Base-by-base conservation (phyloP, 2,113 vertebrate species). In the Brachionichthys hirsutus region DNA sequence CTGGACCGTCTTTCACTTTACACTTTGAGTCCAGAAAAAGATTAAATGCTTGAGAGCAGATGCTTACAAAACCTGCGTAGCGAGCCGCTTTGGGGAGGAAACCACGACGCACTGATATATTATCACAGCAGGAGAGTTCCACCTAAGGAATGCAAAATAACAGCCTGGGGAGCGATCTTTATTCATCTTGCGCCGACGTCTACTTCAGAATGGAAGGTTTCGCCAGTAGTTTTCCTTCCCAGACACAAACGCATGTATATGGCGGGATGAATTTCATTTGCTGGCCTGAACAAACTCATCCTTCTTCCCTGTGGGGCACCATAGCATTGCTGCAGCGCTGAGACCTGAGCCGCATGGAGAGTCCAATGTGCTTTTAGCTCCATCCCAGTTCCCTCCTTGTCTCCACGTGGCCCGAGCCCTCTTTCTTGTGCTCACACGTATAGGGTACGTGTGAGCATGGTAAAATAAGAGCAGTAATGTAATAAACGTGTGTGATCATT, bases 141-240 rank as follows among this genome's bases (percentile, higher is more conserved):
- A 70, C 78, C 72, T 73, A 67, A 67, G 54, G 54, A 77, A 84
- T 82, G 62, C 74, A 77, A 75, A 82, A 82, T 49, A 78, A 86
- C 69, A 15, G 60, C 68, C 60, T 57, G 42, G 9, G 51, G 66
- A 57, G 59, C 46, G 63, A 70, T 80, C 51, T 62, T 77, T 86
- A 70, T 83, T 86, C 81, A 77, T 84, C 77, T 82, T 36, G 42
- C 62, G 4, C 57, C 80, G 72, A 84, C 83, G 82, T 87, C 84
- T 85, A 77, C 80, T 74, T 86, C 69, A 74, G 74, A 80, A 30
- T 1, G 54, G 74, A 80, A 30, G 1, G 54, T 67, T 69, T 49
- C 52, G 56, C 65, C 50, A 57, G 61, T 73, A 78, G 71, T 76
- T 73, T 80, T 77, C 60, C 59, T 68, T 61, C 59, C 53, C 64